Conservation (phyloP, 2,797 vertebrate species). For the Lerista edwardsae region DNA sequence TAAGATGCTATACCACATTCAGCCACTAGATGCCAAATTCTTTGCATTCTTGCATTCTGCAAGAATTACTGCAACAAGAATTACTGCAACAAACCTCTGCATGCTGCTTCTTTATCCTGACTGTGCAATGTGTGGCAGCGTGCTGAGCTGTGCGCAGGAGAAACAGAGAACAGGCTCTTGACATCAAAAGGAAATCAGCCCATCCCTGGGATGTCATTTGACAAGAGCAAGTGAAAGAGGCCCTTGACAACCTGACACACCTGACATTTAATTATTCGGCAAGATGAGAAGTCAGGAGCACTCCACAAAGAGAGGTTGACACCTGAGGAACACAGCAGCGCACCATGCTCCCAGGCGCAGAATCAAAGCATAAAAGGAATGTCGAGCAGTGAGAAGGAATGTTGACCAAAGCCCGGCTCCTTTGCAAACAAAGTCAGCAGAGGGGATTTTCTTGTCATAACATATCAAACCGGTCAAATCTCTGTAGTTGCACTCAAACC, state of each 20-base stretch:
- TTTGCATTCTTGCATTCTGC: conserved; percentile 29
- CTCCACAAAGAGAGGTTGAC: background rate
- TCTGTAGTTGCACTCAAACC: background rate
- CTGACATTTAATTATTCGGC: conserved; percentile 45
- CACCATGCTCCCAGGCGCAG: rapidly evolving
- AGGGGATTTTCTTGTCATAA: background rate
- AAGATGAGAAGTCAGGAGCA: conserved; percentile 25
- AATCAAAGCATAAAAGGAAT: conserved; percentile 12
- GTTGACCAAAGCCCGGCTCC: background rate
- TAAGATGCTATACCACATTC: no score
- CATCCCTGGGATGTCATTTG: background rate
- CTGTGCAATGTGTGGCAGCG: background rate
- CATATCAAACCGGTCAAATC: background rate
- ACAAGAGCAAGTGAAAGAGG: background rate
- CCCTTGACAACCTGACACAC: background rate
- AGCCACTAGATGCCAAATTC: no score
- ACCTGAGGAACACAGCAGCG: background rate
- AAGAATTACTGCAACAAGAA: no score
- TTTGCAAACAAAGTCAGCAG: conserved; percentile 23
- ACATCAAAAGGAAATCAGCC: conserved; percentile 4
- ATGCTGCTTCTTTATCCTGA: background rate
- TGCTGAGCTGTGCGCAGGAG: background rate
- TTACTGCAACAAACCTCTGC: no score
- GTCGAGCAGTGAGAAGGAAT: background rate
- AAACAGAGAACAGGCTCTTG: background rate